Evolutionary conservation across 2,888 invertebrate species (phyloP), one percentile per base, ranked within the genome.

Genomic region (Melieria crassipennis): DNA sequence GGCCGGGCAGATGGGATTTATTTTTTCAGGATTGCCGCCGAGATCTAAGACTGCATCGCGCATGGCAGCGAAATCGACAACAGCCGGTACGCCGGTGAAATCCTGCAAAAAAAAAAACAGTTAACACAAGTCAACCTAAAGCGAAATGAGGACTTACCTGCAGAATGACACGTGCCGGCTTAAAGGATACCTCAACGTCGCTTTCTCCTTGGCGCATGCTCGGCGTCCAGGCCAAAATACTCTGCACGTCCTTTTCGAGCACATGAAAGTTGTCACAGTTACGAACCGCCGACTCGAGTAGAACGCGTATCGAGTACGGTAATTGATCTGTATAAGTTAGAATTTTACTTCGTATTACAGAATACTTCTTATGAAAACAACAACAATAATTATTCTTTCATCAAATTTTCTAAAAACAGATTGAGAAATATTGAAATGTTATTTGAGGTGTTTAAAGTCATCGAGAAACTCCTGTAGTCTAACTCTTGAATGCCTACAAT

Each of bases 1-100:
- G 0, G 97, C 97, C 0, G 99, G 98, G 82, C 98, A 99, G 71
- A 96, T 92, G 0, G 99, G 99, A 88, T 99, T 99, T 81, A 99
- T 98, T 85, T 93, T 94, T 78, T 96, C 90, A 0, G 98, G 94
- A 88, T 98, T 90, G 0, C 97, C 98, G 0, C 94, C 94, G 5
- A 99, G 88, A 42, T 89, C 88, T 78, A 93, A 91, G 0, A 99
- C 96, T 0, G 98, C 97, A 87, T 98, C 98, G 72, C 99, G 89
- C 99, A 99, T 99, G 1, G 98, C 97, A 11, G 99, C 99, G 88
- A 99, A 97, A 87, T 99, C 99, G 0, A 99, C 99, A 43, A 99
- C 97, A 0, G 98, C 98, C 1, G 99, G 99, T 0, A 99, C 98
- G 4, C 99, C 99, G 11, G 98, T 99, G 76, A 96, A 91, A 85